Percentiles rank a stretch among this genome's conserved stretches.
These are phyloP conservation scores for Chelmon rostratus DNA, from an alignment of 2,797 vertebrate species.

Conservation along the genomic window DNA sequence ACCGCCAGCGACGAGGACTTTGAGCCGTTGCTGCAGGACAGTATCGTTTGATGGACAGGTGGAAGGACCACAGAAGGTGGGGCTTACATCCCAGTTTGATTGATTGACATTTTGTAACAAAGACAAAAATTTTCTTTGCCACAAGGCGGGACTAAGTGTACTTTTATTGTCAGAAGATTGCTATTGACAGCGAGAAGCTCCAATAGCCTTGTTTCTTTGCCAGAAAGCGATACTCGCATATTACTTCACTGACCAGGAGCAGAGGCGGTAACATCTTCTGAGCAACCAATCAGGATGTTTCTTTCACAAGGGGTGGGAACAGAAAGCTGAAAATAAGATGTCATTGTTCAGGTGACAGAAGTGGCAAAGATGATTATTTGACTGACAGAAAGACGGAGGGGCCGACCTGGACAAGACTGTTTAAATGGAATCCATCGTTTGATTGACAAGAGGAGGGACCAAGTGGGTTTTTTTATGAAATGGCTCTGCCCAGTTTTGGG, in stretches of 20 bases:
- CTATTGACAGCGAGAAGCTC: slow-evolving; percentile 17
- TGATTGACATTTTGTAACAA: slow-evolving; percentile 43
- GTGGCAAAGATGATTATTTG: background rate
- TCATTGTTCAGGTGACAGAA: background rate
- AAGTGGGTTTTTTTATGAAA: background rate
- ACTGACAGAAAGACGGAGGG: background rate
- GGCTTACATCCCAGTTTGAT: background rate
- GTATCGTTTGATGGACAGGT: slow-evolving; percentile 86
- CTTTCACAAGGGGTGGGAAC: slow-evolving; percentile 1
- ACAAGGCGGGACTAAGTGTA: slow-evolving; percentile 23
- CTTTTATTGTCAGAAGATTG: slow-evolving; percentile 49
- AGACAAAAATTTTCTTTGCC: slow-evolving; percentile 45
- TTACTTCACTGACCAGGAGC: slow-evolving; percentile 1
- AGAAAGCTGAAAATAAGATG: slow-evolving; percentile 27
- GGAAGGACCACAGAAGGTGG: background rate
- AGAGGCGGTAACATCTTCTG: slow-evolving; percentile 12
- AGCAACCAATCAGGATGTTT: slow-evolving; percentile 29
- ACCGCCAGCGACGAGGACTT: slow-evolving; percentile 88
- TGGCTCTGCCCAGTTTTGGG: background rate
- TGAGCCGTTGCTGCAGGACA: slow-evolving; percentile 94
- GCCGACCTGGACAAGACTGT: background rate
- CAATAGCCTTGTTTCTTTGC: slow-evolving; percentile 6
- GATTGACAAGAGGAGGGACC: slow-evolving; percentile 9
- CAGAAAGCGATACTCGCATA: background rate
- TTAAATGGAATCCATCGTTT: slow-evolving; percentile 30